phyloP scores from a whole-genome alignment of 2,797 vertebrate species.

The Kryptopterus vitreolus region DNA sequence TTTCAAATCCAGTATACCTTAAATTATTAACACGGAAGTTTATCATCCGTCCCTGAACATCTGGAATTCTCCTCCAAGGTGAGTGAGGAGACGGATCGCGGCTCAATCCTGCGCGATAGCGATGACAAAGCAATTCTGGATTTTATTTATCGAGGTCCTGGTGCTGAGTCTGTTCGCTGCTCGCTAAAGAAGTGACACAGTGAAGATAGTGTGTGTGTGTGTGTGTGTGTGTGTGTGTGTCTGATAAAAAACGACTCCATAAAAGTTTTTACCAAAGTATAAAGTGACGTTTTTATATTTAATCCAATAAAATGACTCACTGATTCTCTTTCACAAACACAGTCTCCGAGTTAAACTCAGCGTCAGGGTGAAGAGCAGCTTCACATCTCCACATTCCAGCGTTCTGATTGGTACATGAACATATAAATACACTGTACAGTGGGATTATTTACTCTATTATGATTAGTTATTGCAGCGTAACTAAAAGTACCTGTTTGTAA shows the following conservation, averaged over 20 bases:
- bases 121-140: conserved; percentile 73
- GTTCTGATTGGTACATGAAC: too few species aligned
- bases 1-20: conserved; percentile 2
- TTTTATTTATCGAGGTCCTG: conserved; percentile 71
- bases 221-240: conserved; percentile 8
- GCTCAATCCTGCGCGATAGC: conserved; percentile 61
- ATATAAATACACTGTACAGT: too few species aligned
- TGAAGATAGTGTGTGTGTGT: conserved; percentile 38
- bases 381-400: too few species aligned
- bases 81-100: conserved; percentile 52
- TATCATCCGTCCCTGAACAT: conserved; percentile 69
- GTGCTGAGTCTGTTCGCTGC: conserved; percentile 64
- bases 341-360: too few species aligned
- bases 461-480: too few species aligned
- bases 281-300: too few species aligned
- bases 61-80: conserved; percentile 59
- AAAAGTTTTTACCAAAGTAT: too few species aligned
- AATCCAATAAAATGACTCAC: too few species aligned
- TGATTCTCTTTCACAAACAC: too few species aligned
- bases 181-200: conserved; percentile 66
- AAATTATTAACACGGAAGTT: conserved; percentile 48
- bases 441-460: too few species aligned
- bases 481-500: too few species aligned
- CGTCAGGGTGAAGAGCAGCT: too few species aligned
- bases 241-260: background rate